Evolutionary conservation across 1,140 invertebrate genomes (phyloP), one percentile per base, ranked within the genome.

Genomic region (Ditylenchus dipsaci): DNA sequence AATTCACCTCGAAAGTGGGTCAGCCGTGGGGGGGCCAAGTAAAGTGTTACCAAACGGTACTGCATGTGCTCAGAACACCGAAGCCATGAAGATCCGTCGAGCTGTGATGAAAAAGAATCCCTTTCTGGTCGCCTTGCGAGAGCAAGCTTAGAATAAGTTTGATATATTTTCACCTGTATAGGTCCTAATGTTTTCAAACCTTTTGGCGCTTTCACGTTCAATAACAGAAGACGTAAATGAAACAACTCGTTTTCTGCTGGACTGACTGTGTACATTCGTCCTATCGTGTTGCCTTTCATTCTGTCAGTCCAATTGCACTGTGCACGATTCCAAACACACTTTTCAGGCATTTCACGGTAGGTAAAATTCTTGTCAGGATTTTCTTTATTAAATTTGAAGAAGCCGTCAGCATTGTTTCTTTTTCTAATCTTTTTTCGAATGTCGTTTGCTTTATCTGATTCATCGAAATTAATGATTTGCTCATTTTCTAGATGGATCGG

Each of bases 401-500:
- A 45, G 11, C 43, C n/a, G 11, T n/a, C 43, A 45, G 11, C 11
- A 13, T 59, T 59, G 15, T 38, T 15, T 59, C 11, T 59, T 59
- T 59, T 59, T 59, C 57, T 11, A 21, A 23, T 59, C 19, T 38
- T 59, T 45, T 45, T n/a, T 13, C 43, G 43, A 45, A 45, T 45
- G 11, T 45, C n/a, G 11, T 45, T 45, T 45, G 11, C 43, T 11
- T 45, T n/a, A n/a, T 45, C 57, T 13, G 11, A 13, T 59, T 13
- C 57, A 59, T 59, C 30, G 23, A 59, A 59, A 11, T 59, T 15
- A 26, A 59, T 23, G 11, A 13, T 23, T 21, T 59, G 57, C 21
- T 59, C 57, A 23, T 59, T 59, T 59, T 59, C 21, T 13, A 59
- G 57, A 23, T 59, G 57, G 11, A 59, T 23, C 30, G 57, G 11